Evolutionary conservation across 2,113 vertebrate species (phyloP).

Genomic region (Nanorana parkeri): DNA sequence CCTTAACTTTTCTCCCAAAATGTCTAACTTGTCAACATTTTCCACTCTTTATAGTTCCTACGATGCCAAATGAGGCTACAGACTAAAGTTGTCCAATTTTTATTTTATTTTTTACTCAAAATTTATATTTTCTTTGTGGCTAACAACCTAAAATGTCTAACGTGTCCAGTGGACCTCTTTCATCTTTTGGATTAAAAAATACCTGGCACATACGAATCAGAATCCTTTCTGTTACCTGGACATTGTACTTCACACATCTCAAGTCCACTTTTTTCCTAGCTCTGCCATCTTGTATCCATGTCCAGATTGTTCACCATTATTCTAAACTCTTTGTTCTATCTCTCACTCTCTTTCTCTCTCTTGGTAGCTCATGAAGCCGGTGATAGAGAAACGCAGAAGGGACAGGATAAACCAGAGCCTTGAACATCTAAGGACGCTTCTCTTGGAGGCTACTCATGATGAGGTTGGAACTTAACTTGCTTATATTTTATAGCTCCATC

Average conservation of each 20-base stretch:
- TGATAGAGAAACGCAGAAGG: slow-evolving; percentile 71
- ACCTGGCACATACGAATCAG: neutral
- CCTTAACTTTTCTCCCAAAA: no score
- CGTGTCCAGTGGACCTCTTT: neutral
- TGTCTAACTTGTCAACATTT: no score
- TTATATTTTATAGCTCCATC: neutral
- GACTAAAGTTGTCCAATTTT: neutral
- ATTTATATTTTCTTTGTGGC: neutral
- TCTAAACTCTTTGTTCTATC: neutral
- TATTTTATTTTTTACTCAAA: neutral
- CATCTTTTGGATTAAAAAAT: neutral
- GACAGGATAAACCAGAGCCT: slow-evolving; percentile 72
- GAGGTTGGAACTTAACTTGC: slow-evolving; percentile 61
- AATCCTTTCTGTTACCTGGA: neutral
- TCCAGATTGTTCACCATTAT: no score
- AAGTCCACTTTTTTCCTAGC: neutral
- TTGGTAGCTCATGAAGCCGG: slow-evolving; percentile 68
- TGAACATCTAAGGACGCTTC: slow-evolving; percentile 65
- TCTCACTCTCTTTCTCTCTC: neutral
- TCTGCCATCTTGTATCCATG: neutral
- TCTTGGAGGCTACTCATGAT: slow-evolving; percentile 66
- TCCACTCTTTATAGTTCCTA: no score
- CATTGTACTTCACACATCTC: neutral
- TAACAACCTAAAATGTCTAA: neutral
- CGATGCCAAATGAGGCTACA: no score